A percentile compares a stretch with the other conserved stretches of the same genome.
Conservation (phyloP, 2,113 vertebrate species). For the Centropristis striata region DNA sequence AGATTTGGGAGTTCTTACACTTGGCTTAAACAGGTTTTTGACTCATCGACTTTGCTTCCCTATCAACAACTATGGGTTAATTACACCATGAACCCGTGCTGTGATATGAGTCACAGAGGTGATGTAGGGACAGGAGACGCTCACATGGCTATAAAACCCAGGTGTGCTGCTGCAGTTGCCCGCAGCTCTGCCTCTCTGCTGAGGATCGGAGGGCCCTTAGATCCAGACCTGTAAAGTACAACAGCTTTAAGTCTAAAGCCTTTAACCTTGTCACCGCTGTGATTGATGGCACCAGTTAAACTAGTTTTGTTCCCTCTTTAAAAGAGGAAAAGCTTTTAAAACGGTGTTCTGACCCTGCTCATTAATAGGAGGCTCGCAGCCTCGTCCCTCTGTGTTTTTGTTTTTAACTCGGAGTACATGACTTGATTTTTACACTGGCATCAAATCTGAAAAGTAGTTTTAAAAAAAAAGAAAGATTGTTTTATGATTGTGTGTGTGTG, state of each 20-base stretch:
- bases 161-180: conserved; percentile 45
- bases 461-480: neutral
- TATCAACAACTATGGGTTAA: neutral
- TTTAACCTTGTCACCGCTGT: conserved; percentile 13
- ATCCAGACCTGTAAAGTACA: conserved; percentile 20
- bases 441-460: neutral
- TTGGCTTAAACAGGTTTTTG: neutral
- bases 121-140: conserved; percentile 22
- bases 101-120: conserved; percentile 22
- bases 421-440: conserved; percentile 7
- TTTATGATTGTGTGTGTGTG: neutral
- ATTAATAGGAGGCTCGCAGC: neutral
- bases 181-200: conserved; percentile 11
- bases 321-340: neutral
- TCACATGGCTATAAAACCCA: conserved; percentile 42
- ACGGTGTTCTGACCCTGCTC: neutral
- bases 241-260: conserved; percentile 9
- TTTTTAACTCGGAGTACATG: neutral
- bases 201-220: conserved; percentile 15
- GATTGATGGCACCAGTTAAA: conserved; percentile 40
- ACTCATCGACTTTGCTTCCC: neutral
- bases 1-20: neutral
- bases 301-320: conserved; percentile 35
- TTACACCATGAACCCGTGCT: neutral
- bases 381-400: neutral